A percentile compares a stretch with the other conserved stretches of the same genome.
phyloP scores from a whole-genome alignment of 2,888 invertebrate genomes.

The Ectropis crepuscularia region DNA sequence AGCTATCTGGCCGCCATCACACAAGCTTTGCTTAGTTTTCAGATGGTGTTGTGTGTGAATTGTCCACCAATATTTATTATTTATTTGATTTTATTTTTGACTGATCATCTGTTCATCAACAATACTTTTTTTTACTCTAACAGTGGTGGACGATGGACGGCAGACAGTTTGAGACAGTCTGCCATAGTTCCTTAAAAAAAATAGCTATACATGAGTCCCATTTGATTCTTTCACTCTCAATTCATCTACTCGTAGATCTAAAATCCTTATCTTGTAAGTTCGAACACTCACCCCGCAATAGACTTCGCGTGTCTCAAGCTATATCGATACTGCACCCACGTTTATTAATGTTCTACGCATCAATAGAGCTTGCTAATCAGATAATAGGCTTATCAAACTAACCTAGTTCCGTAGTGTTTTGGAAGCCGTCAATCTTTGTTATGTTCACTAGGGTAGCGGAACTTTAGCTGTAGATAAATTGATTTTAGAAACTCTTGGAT shows the following conservation, averaged over 20 bases:
- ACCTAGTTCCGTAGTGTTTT: constrained; percentile 48
- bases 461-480: neutral
- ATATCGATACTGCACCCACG: constrained; percentile 42
- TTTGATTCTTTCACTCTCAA: constrained; percentile 32
- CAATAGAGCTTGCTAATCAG: constrained; percentile 52
- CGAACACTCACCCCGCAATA: constrained; percentile 5
- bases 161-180: too few species aligned
- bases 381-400: constrained; percentile 56
- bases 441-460: constrained; percentile 1
- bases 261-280: constrained; percentile 1
- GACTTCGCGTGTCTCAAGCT: constrained; percentile 46
- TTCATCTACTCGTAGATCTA: neutral
- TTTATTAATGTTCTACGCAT: constrained; percentile 45
- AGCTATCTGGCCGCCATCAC: too few species aligned
- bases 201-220: too few species aligned
- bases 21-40: too few species aligned
- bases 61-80: too few species aligned
- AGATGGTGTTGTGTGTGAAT: too few species aligned
- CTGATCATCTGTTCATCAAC: too few species aligned
- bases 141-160: too few species aligned
- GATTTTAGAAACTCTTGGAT: neutral
- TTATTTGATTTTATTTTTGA: too few species aligned
- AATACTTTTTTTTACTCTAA: too few species aligned
- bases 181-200: too few species aligned
- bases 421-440: constrained; percentile 44